Base-by-base conservation (phyloP, 2,113 vertebrate genomes). In the Glareola pratincola region DNA sequence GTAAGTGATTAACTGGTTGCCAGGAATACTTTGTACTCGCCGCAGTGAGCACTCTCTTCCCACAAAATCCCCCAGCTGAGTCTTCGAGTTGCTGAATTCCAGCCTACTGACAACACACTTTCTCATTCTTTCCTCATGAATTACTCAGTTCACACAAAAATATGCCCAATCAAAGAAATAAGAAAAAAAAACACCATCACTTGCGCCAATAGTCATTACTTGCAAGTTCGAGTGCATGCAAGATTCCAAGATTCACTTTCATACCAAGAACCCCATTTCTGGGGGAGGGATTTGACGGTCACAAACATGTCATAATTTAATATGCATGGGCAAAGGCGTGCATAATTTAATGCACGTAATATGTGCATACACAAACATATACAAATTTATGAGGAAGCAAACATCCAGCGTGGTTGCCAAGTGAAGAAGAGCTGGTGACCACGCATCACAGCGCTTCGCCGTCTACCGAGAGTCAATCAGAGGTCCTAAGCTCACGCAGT, bases 1-100 rank as follows among this genome's bases (percentile, higher is more conserved):
- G 69, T 78, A 85, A 94, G 83, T 34, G 34, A 86, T 93, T 96
- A 93, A 72, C 54, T 88, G 36, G 41, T 34, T 94, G 68, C 84
- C 68, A 29, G 48, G 67, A 94, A 14, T 59, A 95, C 60, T 96
- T 84, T 68, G 85, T 60, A 48, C 80, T 85, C 8, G 8, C 56
- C 3, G 1, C 60, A 90, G 59, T 9, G 63, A 94, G 64, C 53
- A 32, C 11, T 94, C 87, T 85, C 69, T 92, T 64, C 45, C 53
- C 78, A 47, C 66, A 88, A 94, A 77, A 47, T 84, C 29, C 75
- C 48, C 68, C 82, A 92, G 69, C 32, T 51, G 62, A 87, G 56
- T 68, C 45, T 90, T 56, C 7, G 4, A 82, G 56, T 20, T 0
- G 3, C 57, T 85, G 64, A 96, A 94, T 92, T 91, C 76, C 78